Evolutionary conservation across 92 coral and sea anemone genomes (phyloP), one percentile per base, ranked within the genome.

Genomic region (Porites cylindrica): DNA sequence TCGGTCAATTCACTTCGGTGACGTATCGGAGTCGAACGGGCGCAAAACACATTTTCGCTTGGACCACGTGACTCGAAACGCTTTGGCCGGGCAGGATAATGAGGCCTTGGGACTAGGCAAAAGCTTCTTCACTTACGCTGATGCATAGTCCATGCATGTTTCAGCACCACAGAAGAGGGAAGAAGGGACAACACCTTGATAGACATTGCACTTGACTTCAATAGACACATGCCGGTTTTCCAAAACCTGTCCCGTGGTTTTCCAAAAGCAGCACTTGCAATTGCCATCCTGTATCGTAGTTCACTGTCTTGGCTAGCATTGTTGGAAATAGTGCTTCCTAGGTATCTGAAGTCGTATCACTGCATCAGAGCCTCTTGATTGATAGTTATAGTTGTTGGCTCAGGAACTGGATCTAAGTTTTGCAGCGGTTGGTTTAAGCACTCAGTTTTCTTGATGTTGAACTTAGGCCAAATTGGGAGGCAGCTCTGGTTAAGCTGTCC

Each of bases 381-480:
- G 67, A 66, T 81, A 62, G 76, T 81, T 75, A 47, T 81, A 19
- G 20, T 76, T 65, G 66, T 76, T 81, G 85, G 77, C 67, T 66
- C 76, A 29, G 85, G 66, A 65, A 76, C 65, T 64, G 66, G 66
- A 59, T 81, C 76, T 29, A 81, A 53, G 66, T 77, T 23, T 77
- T 77, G 81, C 3, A 29, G 47, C 43, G 86, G 86, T 65, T 87
- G 91, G 54, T 70, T 66, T 16, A 82, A 23, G 24, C 72, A 71
- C 65, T 89, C 88, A 23, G 88, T 89, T 74, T 77, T 89, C 88
- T 89, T 89, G 76, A 82, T 52, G 92, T 78, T 83, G 88, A 89
- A 56, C n/a, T 77, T 78, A 63, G 83, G 70, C 88, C 56, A 77
- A 82, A 88, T 65, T 66, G 77, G 51, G 43, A 51, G 12, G 84